Conservation (phyloP, 2,888 invertebrate genomes). For the Parnassius orleans region DNA sequence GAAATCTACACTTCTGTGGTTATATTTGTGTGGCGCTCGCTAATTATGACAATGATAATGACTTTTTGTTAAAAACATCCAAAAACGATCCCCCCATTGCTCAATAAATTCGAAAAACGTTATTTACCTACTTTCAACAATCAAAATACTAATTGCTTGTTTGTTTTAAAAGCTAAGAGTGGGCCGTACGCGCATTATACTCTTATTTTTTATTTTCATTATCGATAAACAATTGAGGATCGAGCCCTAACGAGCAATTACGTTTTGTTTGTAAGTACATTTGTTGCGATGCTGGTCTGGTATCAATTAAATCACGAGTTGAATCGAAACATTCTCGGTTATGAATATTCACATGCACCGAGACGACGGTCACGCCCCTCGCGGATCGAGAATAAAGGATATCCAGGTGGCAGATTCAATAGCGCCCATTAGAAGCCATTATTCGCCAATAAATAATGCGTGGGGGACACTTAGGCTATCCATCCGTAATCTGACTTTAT, state of each 20-base stretch:
- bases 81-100: too few relatives aligned
- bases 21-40: too few relatives aligned
- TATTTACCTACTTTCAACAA: too few relatives aligned
- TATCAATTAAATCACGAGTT: constrained; percentile 69
- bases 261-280: constrained; percentile 62
- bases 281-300: constrained; percentile 49
- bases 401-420: constrained; percentile 76
- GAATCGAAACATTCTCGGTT: constrained; percentile 50
- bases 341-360: constrained; percentile 70
- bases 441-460: constrained; percentile 76
- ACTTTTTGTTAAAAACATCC: too few relatives aligned
- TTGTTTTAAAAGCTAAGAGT: not conserved
- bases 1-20: too few relatives aligned
- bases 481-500: constrained; percentile 47
- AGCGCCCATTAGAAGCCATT: constrained; percentile 78
- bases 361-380: constrained; percentile 48
- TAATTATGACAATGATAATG: too few relatives aligned
- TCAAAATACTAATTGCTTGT: too few relatives aligned
- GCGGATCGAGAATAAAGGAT: constrained; percentile 62
- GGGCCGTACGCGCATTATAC: constrained; percentile 45
- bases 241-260: constrained; percentile 76
- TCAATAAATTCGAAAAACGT: too few relatives aligned
- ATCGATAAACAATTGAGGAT: constrained; percentile 74
- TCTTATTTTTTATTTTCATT: constrained; percentile 54
- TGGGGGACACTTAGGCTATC: constrained; percentile 67